Percentiles rank a stretch among this genome's conserved stretches.
phyloP scores from a whole-genome alignment of 2,113 vertebrate genomes.

The Halcyon malimbica region DNA sequence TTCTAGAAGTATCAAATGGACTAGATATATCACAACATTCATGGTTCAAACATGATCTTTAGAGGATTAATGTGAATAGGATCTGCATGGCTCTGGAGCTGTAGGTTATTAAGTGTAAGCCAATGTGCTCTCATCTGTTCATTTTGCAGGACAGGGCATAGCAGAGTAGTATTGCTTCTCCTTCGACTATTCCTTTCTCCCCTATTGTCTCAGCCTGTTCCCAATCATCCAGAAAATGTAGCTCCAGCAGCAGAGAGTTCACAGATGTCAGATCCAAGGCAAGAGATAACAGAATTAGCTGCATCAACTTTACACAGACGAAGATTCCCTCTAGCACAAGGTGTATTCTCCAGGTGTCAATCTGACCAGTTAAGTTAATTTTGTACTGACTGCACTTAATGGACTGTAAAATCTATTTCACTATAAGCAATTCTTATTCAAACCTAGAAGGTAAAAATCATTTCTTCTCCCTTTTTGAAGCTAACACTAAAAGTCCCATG shows the following conservation, averaged over 20 bases:
- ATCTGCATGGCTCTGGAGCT: not conserved
- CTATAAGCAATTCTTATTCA: slow-evolving; percentile 24
- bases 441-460: not conserved
- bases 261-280: not conserved
- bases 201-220: not conserved
- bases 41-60: not conserved
- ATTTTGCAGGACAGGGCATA: not conserved
- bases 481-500: not conserved
- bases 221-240: not conserved
- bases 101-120: not conserved
- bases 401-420: slow-evolving; percentile 30
- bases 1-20: not conserved
- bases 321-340: not conserved
- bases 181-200: not conserved
- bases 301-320: not conserved
- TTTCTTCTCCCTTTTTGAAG: slow-evolving; percentile 2
- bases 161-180: not conserved
- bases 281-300: slow-evolving; percentile 11
- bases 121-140: not conserved
- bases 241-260: not conserved
- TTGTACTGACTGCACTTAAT: slow-evolving; percentile 33
- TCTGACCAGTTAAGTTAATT: slow-evolving; percentile 29
- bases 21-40: not conserved
- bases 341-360: slow-evolving; percentile 40
- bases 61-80: not conserved